These are phyloP conservation scores for Panonychus citri DNA, from an alignment of 1,140 invertebrate species.

Conservation along the genomic window DNA sequence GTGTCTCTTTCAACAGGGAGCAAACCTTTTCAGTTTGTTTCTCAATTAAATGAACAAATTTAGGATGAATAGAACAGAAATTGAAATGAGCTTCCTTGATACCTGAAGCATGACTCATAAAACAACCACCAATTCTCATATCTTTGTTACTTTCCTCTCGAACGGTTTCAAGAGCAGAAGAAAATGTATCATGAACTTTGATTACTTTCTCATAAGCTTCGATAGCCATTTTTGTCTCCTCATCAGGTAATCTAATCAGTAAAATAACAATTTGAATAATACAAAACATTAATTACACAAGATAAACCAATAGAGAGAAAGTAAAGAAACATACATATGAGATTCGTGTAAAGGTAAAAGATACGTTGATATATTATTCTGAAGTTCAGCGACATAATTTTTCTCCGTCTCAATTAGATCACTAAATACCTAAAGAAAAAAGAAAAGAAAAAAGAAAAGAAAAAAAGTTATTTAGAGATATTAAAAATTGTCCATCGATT, in stretches of 20 bases:
- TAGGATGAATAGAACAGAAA: slow-evolving; percentile 78
- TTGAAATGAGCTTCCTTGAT: slow-evolving; percentile 59
- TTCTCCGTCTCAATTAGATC: slow-evolving; percentile 79
- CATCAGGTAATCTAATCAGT: slow-evolving; percentile 1
- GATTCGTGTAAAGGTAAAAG: slow-evolving; percentile 49
- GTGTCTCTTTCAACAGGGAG: slow-evolving; percentile 3
- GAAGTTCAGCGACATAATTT: slow-evolving; percentile 62
- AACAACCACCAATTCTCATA: slow-evolving; percentile 69
- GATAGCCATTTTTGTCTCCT: not conserved
- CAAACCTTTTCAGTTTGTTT: slow-evolving; percentile 35
- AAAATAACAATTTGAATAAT: not conserved
- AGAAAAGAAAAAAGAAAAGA: too few species aligned
- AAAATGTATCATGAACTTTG: not conserved
- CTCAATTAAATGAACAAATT: slow-evolving; percentile 69
- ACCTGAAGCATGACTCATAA: slow-evolving; percentile 57
- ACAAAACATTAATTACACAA: not conserved
- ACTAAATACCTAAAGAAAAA: slow-evolving; percentile 23
- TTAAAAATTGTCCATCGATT: not conserved
- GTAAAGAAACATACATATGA: not conserved
- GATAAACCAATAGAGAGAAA: not conserved
- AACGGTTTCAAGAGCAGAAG: slow-evolving; percentile 1
- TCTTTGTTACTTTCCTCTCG: slow-evolving; percentile 29
- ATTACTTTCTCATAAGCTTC: slow-evolving; percentile 5
- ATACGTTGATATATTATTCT: slow-evolving; percentile 56
- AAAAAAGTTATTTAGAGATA: too few species aligned